Base-by-base conservation (phyloP, 2,113 vertebrate genomes). In the Sylvilagus bachmani region DNA sequence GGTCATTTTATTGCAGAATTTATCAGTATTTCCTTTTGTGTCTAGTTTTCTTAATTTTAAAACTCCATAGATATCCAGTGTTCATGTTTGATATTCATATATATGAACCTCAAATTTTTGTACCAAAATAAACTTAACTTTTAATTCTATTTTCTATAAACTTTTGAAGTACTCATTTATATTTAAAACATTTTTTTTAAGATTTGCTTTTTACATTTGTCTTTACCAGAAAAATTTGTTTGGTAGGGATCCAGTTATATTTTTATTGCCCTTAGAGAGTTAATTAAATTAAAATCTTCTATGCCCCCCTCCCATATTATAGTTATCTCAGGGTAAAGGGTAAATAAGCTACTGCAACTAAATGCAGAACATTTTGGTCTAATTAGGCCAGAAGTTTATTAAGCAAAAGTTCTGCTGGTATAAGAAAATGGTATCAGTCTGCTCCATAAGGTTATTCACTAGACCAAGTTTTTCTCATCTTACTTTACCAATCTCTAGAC, bases 171-270 rank as follows among this genome's bases (percentile, higher is more conserved):
- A 58, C 19, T 19, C 55, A 17, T 58, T 14, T 58, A 16, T 58
- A 58, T 16, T 58, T 58, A 21, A 14, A 87, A 55, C n/a, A 25
- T 81, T 81, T 38, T 27, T 25, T 62, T n/a, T 77, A 82, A 55
- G 12, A 69, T 58, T 80, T 55, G 19, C 44, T 6, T 89, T 27
- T 94, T 61, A 38, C 1, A 55, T 77, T 85, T 69, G 17, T 78
- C 25, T 93, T 21, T 87, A 61, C 83, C 10, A 86, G 58, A 84
- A 77, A 93, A 75, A 25, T 25, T 24, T 90, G 24, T 49, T 88
- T 31, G n/a, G 13, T 94, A 64, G 12, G 55, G 2, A 89, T 93
- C 51, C 33, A 81, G 0, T 90, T 97, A 81, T 1, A 14, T 79
- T 83, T 77, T 77, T 85, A 25, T 12, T 6, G 55, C 3, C 71